Percentiles rank a stretch among this genome's conserved stretches.
These are phyloP conservation scores for Fopius arisanus DNA, from an alignment of 1,140 invertebrate genomes.

Conservation along the genomic window DNA sequence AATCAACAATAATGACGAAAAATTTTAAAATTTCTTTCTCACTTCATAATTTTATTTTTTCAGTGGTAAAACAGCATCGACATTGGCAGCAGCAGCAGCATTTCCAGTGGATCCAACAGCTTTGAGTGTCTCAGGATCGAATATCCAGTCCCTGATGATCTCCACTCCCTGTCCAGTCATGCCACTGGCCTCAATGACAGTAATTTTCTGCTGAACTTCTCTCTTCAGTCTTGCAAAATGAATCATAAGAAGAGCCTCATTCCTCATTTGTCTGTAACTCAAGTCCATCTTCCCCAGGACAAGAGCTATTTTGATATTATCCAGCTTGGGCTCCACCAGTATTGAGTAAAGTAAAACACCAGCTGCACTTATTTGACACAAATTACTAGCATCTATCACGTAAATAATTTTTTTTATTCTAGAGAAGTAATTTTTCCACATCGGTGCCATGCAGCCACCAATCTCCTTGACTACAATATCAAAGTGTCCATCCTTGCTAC, in stretches of 20 bases:
- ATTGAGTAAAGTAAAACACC: slow-evolving; percentile 78
- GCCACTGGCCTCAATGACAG: slow-evolving; percentile 76
- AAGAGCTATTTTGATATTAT: slow-evolving; percentile 73
- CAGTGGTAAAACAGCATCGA: neutral
- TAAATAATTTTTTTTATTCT: slow-evolving; percentile 76
- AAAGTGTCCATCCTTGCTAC: slow-evolving; percentile 62
- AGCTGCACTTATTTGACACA: slow-evolving; percentile 83
- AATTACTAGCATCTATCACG: slow-evolving; percentile 80
- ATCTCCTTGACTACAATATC: slow-evolving; percentile 70
- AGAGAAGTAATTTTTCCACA: slow-evolving; percentile 79
- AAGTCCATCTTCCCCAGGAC: slow-evolving; percentile 84
- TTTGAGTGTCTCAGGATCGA: slow-evolving; percentile 45
- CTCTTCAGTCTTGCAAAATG: slow-evolving; percentile 72
- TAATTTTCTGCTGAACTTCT: slow-evolving; percentile 73
- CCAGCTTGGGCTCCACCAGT: slow-evolving; percentile 73
- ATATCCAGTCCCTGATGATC: slow-evolving; percentile 72
- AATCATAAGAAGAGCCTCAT: slow-evolving; percentile 81
- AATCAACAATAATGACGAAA: too few relatives aligned
- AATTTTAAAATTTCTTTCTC: too few relatives aligned
- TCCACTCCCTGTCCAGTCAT: slow-evolving; percentile 75
- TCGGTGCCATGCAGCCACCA: slow-evolving; percentile 79
- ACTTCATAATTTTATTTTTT: slow-evolving; percentile 9
- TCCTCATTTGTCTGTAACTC: slow-evolving; percentile 82
- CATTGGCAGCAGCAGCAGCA: slow-evolving; percentile 16
- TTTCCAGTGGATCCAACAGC: slow-evolving; percentile 23